Evolutionary conservation across 2,888 invertebrate genomes (phyloP), one percentile per base, ranked within the genome.

Genomic region (Cenopis cana): DNA sequence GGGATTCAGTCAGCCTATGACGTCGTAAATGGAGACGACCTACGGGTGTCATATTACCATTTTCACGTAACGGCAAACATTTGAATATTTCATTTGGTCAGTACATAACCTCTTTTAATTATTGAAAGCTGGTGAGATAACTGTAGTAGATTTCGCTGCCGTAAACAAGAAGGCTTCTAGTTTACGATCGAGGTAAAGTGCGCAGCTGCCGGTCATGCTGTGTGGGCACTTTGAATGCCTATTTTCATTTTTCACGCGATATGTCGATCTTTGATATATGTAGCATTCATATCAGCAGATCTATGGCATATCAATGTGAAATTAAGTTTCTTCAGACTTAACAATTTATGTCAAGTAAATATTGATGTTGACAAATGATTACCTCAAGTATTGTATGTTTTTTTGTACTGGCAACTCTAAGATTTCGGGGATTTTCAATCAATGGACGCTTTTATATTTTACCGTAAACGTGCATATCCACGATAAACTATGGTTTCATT

Each of bases 41-140:
- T 76, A 78, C 81, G 77, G 83, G 87, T 89, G 83, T 87, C 86
- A 76, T 80, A 82, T 89, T 89, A 86, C 88, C 81, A 82, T 84
- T 82, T 85, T 81, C 81, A 84, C 78, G 72, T 80, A 88, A 87
- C 84, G 81, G 85, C 85, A 86, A 82, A 81, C 81, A 80, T 85
- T 86, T 83, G 84, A 82, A 83, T 83, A 85, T 84, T n/a, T 85
- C 76, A 79, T 84, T 82, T 80, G 80, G 81, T 82, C 81, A 82
- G 77, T 81, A 79, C 74, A 69, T 78, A 77, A 76, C 74, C 75
- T 77, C 3, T 76, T 76, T 70, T 74, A 74, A 75, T 77, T 75
- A 75, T 73, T 74, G 50, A 66, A 57, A 67, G 62, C 65, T 69
- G 69, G 55, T 56, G 18, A 33, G 18, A 61, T 76, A 70, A 71